Conservation (phyloP, 2,797 vertebrate species). For the Chromis chromis region DNA sequence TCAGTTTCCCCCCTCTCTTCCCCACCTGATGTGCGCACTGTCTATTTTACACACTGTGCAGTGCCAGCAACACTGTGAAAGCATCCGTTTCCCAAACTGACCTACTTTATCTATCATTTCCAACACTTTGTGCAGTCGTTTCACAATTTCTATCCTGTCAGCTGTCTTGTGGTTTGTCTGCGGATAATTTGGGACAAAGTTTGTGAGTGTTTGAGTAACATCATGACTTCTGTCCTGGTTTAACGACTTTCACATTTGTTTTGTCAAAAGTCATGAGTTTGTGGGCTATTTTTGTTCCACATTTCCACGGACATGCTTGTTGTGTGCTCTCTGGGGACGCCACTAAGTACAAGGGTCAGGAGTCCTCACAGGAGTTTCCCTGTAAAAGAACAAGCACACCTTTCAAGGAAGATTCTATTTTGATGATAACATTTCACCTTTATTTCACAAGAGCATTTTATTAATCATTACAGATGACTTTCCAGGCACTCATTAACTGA, state of each 20-base stretch:
- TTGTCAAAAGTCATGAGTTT: constrained; percentile 49
- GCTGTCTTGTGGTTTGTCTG: constrained; percentile 52
- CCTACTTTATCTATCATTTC: constrained; percentile 1
- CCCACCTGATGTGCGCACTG: constrained; percentile 10
- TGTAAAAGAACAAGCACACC: neutral
- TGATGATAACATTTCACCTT: neutral
- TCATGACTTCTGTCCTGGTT: constrained; percentile 9
- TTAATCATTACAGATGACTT: constrained; percentile 34
- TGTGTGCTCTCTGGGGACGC: constrained; percentile 1
- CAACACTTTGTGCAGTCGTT: constrained; percentile 25
- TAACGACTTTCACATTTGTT: constrained; percentile 2
- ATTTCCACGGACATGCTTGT: constrained; percentile 17
- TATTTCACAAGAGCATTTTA: constrained; percentile 19
- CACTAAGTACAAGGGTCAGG: constrained; percentile 10
- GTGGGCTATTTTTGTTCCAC: constrained; percentile 29
- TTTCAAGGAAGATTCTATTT: constrained; percentile 14
- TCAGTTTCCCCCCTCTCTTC: neutral
- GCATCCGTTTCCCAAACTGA: constrained; percentile 24
- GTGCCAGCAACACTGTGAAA: constrained; percentile 30
- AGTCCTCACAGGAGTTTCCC: neutral
- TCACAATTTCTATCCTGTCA: constrained; percentile 49
- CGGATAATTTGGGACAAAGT: constrained; percentile 42
- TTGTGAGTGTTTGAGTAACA: constrained; percentile 14
- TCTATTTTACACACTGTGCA: constrained; percentile 33
- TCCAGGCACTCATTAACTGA: constrained; percentile 47